phyloP scores from a whole-genome alignment of 1,140 invertebrate species.

The Bombus impatiens region DNA sequence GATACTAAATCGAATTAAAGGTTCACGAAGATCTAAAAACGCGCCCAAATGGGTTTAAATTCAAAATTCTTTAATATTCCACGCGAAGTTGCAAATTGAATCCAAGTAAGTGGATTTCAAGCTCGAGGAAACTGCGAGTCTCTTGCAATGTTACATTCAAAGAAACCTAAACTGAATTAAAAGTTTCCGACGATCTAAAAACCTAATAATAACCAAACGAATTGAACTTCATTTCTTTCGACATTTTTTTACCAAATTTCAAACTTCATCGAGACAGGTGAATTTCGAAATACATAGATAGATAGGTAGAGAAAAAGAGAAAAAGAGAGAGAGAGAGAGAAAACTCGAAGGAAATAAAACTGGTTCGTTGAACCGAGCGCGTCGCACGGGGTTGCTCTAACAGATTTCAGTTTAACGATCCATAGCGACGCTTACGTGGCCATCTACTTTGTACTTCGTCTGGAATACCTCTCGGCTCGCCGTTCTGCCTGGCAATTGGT shows the following conservation, averaged over 20 bases:
- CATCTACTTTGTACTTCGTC: conserved; percentile 32
- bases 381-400: conserved; percentile 26
- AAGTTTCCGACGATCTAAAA: neutral
- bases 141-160: too few relatives aligned
- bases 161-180: too few relatives aligned
- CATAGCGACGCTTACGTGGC: conserved; percentile 46
- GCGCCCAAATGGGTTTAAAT: neutral
- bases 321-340: neutral
- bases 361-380: conserved; percentile 31
- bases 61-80: neutral
- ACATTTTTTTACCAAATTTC: neutral
- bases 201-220: neutral
- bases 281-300: neutral
- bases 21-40: neutral
- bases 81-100: neutral
- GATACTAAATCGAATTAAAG: neutral
- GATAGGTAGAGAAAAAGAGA: neutral
- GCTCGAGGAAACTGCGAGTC: too few relatives aligned
- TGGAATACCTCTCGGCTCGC: conserved; percentile 22
- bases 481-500: conserved; percentile 27
- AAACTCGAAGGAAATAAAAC: conserved; percentile 21
- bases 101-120: neutral
- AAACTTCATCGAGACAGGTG: neutral
- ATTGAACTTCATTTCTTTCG: neutral
- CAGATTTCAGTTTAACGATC: conserved; percentile 45